phyloP scores from a whole-genome alignment of 2,888 invertebrate species.

The Yponomeuta evonymella region DNA sequence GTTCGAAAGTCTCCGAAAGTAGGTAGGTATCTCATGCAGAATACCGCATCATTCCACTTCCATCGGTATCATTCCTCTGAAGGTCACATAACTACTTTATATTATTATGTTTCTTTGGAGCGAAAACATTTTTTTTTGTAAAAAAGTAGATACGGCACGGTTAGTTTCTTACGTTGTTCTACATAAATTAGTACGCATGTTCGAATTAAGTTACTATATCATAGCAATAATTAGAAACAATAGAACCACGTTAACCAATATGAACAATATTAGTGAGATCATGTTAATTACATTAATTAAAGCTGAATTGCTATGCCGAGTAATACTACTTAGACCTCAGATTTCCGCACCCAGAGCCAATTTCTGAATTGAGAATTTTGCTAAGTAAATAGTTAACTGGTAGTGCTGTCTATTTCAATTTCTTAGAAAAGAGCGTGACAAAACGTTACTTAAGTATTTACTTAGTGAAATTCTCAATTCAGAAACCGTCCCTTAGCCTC shows the following conservation, averaged over 20 bases:
- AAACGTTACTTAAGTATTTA: too few species aligned
- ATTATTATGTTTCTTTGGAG: neutral
- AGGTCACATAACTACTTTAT: neutral
- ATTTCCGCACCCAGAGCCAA: too few species aligned
- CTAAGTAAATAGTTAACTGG: too few species aligned
- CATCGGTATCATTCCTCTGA: neutral
- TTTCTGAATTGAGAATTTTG: too few species aligned
- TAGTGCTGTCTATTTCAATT: too few species aligned
- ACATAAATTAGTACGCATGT: neutral
- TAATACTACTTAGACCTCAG: too few species aligned
- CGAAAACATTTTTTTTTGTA: neutral
- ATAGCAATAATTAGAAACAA: slow-evolving; percentile 2
- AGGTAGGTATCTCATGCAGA: neutral
- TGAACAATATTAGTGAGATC: neutral
- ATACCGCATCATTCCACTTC: too few species aligned
- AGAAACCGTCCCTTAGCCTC: too few species aligned
- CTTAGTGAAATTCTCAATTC: too few species aligned
- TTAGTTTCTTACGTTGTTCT: neutral
- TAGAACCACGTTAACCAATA: neutral
- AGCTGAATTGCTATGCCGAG: neutral
- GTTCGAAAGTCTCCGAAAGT: neutral
- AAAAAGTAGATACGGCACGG: neutral
- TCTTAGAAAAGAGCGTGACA: too few species aligned
- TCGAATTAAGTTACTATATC: neutral
- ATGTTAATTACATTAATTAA: neutral